Base-by-base conservation (phyloP, 2,888 invertebrate species). In the Drosophila kambysellisi region DNA sequence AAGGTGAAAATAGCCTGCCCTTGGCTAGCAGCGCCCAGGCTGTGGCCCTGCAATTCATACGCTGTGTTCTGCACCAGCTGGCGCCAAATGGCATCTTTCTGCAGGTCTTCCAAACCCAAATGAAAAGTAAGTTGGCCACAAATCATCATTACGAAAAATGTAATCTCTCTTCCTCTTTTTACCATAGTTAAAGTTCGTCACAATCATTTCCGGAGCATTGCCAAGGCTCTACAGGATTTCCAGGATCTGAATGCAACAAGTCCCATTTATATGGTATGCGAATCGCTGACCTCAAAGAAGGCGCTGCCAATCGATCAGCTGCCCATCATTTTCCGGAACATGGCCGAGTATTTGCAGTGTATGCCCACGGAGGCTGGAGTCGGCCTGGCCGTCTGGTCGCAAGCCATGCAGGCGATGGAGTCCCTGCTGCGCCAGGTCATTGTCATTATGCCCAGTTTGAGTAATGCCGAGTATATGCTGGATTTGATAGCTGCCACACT, bases 21-120 rank as follows among this genome's bases (percentile, higher is more conserved):
- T 94, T 99, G 79, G 98, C 99, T 0, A 99, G 99, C 72, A 98
- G 98, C 91, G 97, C 98, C 5, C 96, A 98, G 76, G 98, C 98
- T 91, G 98, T 99, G 35, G 99, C 99, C 30, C 96, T 98, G 92
- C 99, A 99, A 94, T 99, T 99, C 94, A 94, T 99, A 71, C 95
- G 99, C 82, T 99, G 99, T 92, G 97, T 98, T 73, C 94, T 99
- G 63, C 99, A 99, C 92, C 99, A 99, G 93, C 94, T 99, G 63
- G 98, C 99, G 0, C 98, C 99, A 0, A 98, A 99, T 93, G 98
- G 99, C 78, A 97, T 99, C 73, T 99, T 99, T 93, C 95, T 97
- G 78, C 99, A 99, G 94, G 96, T 99, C 92, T 99, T 99, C 93
- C 96, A 98, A 93, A 97, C 97, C 17, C 95, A 97, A 90, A 96